A percentile compares a stretch with the other conserved stretches of the same genome.
Evolutionary conservation across 2,797 vertebrate species (phyloP).

Genomic region (Atherinosoma microstoma): DNA sequence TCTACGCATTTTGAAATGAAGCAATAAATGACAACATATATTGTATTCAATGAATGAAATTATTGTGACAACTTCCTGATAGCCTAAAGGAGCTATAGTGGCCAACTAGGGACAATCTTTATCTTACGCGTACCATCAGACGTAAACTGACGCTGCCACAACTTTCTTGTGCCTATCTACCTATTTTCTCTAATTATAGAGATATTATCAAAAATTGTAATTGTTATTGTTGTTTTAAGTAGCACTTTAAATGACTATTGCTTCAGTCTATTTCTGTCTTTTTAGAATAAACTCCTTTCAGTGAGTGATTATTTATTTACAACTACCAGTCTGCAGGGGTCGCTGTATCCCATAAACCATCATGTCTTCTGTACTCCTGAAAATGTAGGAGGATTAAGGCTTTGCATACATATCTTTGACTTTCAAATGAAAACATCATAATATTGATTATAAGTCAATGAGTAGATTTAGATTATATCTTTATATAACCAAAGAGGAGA

Average conservation of each 20-base stretch:
- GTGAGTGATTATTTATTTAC: not conserved
- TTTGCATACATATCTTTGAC: constrained; percentile 24
- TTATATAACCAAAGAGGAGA: constrained; percentile 29
- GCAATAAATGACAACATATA: not conserved
- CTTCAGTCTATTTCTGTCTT: not conserved
- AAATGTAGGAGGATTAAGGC: constrained; percentile 26
- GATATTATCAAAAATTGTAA: not conserved
- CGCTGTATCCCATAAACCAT: constrained; percentile 54
- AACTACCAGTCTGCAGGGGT: constrained; percentile 54
- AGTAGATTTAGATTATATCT: constrained; percentile 11
- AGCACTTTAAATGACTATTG: no score
- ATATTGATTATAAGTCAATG: constrained; percentile 24
- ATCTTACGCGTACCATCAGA: not conserved
- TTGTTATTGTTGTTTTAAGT: not conserved
- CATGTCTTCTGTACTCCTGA: constrained; percentile 5
- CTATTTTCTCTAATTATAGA: not conserved
- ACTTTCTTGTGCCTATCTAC: not conserved
- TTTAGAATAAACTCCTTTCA: not conserved
- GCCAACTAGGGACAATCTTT: constrained; percentile 37
- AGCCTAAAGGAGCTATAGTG: constrained; percentile 60
- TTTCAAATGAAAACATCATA: constrained; percentile 17
- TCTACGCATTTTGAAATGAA: constrained; percentile 69
- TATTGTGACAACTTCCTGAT: constrained; percentile 48
- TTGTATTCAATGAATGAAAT: constrained; percentile 37
- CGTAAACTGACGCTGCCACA: not conserved